Conservation (phyloP, 2,113 vertebrate genomes). For the Petromus typicus region DNA sequence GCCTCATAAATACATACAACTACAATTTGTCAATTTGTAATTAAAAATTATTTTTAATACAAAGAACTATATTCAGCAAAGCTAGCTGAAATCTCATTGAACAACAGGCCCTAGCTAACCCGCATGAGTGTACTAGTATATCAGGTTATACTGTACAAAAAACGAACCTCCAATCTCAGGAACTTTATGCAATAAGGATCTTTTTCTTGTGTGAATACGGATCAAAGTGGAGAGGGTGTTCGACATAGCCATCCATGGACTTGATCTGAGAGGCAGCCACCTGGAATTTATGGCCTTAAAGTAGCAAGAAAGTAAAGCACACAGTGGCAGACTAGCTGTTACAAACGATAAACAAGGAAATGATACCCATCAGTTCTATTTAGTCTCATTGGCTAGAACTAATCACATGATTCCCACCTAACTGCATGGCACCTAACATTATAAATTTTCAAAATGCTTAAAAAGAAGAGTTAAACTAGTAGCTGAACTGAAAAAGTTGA, state of each 20-base stretch:
- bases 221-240: accelerated
- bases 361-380: not conserved
- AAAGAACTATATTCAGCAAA: conserved; percentile 6
- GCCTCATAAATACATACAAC: not conserved
- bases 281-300: not conserved
- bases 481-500: not conserved
- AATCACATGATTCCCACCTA: not conserved
- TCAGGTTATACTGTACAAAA: not conserved
- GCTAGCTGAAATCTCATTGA: not conserved
- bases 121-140: not conserved
- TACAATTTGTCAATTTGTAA: not conserved
- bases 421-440: not conserved
- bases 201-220: not conserved
- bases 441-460: not conserved
- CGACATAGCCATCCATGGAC: not conserved
- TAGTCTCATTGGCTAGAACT: not conserved
- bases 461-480: not conserved
- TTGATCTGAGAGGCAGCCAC: not conserved
- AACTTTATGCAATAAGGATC: not conserved
- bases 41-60: not conserved
- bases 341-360: not conserved
- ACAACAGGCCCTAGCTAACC: not conserved
- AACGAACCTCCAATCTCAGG: not conserved
- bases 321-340: not conserved
- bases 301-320: not conserved